Evolutionary conservation across 2,113 vertebrate genomes (phyloP), one percentile per base, ranked within the genome.

Genomic region (Petaurus breviceps): DNA sequence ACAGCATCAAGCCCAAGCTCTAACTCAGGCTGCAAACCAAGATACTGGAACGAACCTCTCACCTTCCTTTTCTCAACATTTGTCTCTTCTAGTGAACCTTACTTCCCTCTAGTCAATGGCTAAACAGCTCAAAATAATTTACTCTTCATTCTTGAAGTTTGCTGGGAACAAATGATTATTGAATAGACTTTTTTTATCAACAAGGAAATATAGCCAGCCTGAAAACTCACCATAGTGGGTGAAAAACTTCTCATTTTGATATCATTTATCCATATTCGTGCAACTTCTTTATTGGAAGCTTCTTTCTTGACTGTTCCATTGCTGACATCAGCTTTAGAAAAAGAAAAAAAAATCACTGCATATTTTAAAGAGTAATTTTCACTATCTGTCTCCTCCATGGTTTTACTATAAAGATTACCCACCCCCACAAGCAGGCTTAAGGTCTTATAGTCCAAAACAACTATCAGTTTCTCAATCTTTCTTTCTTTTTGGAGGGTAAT

Each of bases 251-350:
- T 99, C 98, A 99, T 98, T 98, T 99, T 99, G 92, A 99, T 96
- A 96, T 99, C 99, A 50, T 99, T 99, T 95, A 99, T 99, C 99
- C 99, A 99, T 98, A 99, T 99, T 98, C 99, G 99, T 95, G 99
- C 97, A n/a, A 99, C 98, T 93, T 99, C 99, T 99, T 99, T 99
- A 93, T 99, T 99, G 31, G 99, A 98, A 54, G 99, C 98, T 90
- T 99, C 99, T 96, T 99, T 99, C 98, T 99, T 99, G 97, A 99
- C 98, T 46, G 99, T 98, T 92, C 99, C 99, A 97, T 99, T 99
- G 98, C 99, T 99, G 50, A 99, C 93, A 96, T 99, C 99, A 94
- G 99, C 99, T 99, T 97, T 89, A 99, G 98, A 91, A 98, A 93
- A 43, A 51, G 51, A 31, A 50, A 98, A 51, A 31, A 50, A 98